Conservation (phyloP, 2,888 invertebrate genomes). For the Mimumesa dahlbomi region DNA sequence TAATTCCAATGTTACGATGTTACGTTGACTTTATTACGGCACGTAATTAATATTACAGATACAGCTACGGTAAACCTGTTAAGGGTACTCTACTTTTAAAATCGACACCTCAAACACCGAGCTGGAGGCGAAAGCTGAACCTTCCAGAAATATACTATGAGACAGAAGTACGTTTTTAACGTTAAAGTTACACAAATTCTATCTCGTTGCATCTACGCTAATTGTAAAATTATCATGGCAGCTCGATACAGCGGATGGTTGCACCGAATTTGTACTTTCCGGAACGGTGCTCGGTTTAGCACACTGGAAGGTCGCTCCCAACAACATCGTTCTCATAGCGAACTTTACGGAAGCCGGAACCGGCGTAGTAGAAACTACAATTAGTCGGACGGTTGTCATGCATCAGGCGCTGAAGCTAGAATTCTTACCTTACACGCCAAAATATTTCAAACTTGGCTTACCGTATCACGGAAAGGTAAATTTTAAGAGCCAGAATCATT, state of each 20-base stretch:
- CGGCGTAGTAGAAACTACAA: constrained; percentile 84
- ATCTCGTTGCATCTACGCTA: background rate
- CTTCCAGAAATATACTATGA: constrained; percentile 75
- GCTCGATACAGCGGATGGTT: constrained; percentile 73
- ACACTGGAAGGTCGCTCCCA: constrained; percentile 75
- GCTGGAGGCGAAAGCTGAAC: constrained; percentile 74
- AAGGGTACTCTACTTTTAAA: constrained; percentile 82
- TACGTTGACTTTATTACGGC: too few species aligned
- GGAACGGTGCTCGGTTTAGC: constrained; percentile 75
- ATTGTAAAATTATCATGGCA: constrained; percentile 30
- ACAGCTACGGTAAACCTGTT: constrained; percentile 84
- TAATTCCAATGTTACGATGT: background rate
- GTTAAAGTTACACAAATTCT: too few species aligned
- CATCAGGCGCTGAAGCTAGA: constrained; percentile 83
- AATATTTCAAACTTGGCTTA: constrained; percentile 86
- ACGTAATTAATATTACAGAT: constrained; percentile 80
- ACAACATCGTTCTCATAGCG: constrained; percentile 78
- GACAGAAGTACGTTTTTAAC: constrained; percentile 65
- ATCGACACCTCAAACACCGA: constrained; percentile 74
- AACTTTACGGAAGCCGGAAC: constrained; percentile 84
- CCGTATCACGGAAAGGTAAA: constrained; percentile 86
- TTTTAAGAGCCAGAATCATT: too few species aligned
- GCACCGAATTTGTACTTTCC: constrained; percentile 75
- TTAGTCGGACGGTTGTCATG: constrained; percentile 83
- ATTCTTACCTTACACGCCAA: constrained; percentile 83